phyloP scores from a whole-genome alignment of 2,113 vertebrate genomes.

The Anolis carolinensis region DNA sequence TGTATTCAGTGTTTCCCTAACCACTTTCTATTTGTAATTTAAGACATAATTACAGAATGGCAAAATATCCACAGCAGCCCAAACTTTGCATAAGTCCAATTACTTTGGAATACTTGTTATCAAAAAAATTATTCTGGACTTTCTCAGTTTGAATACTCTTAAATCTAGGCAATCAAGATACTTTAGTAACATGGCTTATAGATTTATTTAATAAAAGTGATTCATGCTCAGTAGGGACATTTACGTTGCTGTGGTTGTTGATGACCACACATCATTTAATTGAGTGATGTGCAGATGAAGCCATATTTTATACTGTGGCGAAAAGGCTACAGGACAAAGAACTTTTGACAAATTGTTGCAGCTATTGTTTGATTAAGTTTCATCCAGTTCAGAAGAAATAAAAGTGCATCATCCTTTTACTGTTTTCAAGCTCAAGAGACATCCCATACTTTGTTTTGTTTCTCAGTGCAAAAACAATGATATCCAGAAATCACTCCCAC shows the following conservation, averaged over 20 bases:
- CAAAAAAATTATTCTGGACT: not conserved
- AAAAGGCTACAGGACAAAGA: not conserved
- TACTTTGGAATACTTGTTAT: not conserved
- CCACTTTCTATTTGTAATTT: not conserved
- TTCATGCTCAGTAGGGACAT: not conserved
- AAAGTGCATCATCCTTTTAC: not conserved
- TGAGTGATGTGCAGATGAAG: not conserved
- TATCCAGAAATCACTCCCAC: not conserved
- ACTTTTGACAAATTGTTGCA: not conserved
- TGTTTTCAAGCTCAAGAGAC: not conserved
- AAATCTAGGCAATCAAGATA: not conserved
- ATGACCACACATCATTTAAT: not conserved
- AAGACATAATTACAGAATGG: not conserved
- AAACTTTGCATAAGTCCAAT: not conserved
- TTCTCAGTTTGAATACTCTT: not conserved
- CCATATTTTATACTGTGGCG: not conserved
- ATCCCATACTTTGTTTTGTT: not conserved
- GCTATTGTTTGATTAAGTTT: not conserved
- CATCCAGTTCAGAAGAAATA: not conserved
- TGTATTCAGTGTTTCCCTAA: not conserved
- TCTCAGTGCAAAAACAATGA: not conserved
- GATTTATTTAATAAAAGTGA: not conserved
- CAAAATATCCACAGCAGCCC: not conserved
- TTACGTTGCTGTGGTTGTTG: not conserved
- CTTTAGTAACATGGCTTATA: not conserved